Base-by-base conservation (phyloP, 2,797 vertebrate species). In the Catamblyrhynchus diadema region DNA sequence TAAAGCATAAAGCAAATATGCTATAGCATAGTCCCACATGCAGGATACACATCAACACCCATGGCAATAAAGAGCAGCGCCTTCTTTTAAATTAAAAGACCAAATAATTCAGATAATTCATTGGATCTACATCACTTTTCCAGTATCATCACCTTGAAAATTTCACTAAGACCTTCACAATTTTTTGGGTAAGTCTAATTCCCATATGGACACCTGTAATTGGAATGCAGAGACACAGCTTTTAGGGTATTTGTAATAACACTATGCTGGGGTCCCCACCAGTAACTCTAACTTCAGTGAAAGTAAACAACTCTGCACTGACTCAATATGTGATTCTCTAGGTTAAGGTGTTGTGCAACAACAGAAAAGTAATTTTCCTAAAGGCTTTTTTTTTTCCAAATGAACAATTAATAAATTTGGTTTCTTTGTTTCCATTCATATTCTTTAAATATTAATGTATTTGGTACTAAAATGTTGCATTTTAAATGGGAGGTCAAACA, bases 251-350 rank as follows among this genome's bases (percentile, higher is more conserved):
- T 70, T 18, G 2, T 44, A 70, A 41, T 0, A 50, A 8, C 9
- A 60, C 45, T 17, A 28, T 32, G 56, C n/a, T 13, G 32, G 2
- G 32, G 14, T 69, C 8, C 17, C 51, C 54, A 75, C 7, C 33
- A 57, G 17, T 27, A 60, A 53, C 12, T 44, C 28, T 30, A 64
- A 33, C 12, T 32, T 32, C 17, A 35, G 27, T 42, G 48, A 41
- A 41, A 18, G 41, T 18, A 41, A 41, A 41, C 41, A 41, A 18
- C 16, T 41, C 17, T 41, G 8, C 48, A 45, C 23, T 2, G 6
- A 2, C 9, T 71, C 3, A 1, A 1, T 2, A 9, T 50, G 20
- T 8, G 9, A 60, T 20, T 74, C 16, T 45, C 24, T 61, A 6
- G 6, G 2, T 53, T 25, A 42, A 1, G 30, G 6, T 23, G 4